These are phyloP conservation scores for Phylloscopus collybita DNA, from an alignment of 2,797 vertebrate genomes.

Conservation along the genomic window DNA sequence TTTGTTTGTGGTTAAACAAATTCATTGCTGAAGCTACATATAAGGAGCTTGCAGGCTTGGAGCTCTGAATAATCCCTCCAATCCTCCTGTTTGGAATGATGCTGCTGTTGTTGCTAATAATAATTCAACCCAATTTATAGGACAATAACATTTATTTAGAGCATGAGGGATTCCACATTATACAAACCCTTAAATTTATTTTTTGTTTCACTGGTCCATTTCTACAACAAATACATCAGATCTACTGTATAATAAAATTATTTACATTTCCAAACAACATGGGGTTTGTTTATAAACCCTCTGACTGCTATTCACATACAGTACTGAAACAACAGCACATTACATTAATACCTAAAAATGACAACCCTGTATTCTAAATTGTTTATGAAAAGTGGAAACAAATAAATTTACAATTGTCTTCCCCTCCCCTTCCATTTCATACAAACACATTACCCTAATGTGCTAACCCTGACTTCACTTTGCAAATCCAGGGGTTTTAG, in stretches of 20 bases:
- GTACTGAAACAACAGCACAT: constrained; percentile 82
- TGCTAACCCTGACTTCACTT: constrained; percentile 68
- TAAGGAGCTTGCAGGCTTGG: constrained; percentile 29
- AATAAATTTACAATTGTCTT: constrained; percentile 77
- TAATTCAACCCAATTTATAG: constrained; percentile 55
- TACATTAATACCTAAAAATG: constrained; percentile 80
- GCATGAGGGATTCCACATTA: constrained; percentile 79
- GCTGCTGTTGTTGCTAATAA: constrained; percentile 56
- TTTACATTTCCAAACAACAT: constrained; percentile 80
- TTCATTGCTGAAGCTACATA: constrained; percentile 39
- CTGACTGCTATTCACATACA: constrained; percentile 83
- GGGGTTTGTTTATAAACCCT: constrained; percentile 70
- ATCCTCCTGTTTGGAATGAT: background rate
- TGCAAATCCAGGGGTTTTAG: constrained; percentile 68
- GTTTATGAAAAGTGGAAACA: constrained; percentile 80
- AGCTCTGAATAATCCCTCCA: constrained; percentile 37
- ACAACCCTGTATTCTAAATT: constrained; percentile 80
- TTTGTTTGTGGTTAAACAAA: constrained; percentile 22
- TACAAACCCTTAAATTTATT: constrained; percentile 80
- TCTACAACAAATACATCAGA: constrained; percentile 85
- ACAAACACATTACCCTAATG: constrained; percentile 54
- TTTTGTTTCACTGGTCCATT: constrained; percentile 83
- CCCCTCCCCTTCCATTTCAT: constrained; percentile 54
- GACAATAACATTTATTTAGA: constrained; percentile 85
- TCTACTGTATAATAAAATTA: constrained; percentile 84